Base-by-base conservation (phyloP, 2,888 invertebrate species). In the Spisula solida region DNA sequence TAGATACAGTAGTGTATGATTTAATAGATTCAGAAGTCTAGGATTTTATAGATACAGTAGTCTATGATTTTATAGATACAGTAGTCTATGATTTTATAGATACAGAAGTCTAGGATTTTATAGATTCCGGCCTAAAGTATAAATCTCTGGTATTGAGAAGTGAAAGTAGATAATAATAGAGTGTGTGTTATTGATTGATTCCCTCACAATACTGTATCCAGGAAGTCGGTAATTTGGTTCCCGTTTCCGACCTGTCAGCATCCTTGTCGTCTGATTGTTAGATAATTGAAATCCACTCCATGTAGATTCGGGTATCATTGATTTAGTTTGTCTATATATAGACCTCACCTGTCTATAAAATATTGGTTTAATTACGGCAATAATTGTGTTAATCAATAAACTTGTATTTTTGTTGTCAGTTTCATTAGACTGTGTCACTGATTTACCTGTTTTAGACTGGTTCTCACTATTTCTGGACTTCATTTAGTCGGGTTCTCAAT, bases 111-210 rank as follows among this genome's bases (percentile, higher is more conserved):
- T 41, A 41, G 41, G 41, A 41, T 2, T 41, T 41, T 41, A 41
- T 41, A 41, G 41, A 41, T 8, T 41, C 41, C 41, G 8, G 41
- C n/a, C 18, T 25, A n/a, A 66, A 12, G 6, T 2, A 56, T 56
- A 25, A n/a, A 25, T 25, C n/a, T 66, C 25, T 8, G 4, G 8
- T 66, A 25, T 20, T 25, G n/a, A 25, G 75, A 34, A 75, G 31
- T 75, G 75, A 75, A 75, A 55, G 81, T 55, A 51, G 41, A 16
- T 18, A 47, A 41, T 41, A 8, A 41, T 41, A 41, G 41, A 41
- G 8, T 66, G n/a, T 66, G 25, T 25, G 60, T 66, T 66, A 10
- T 66, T 25, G 47, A 51, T 81, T 81, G 55, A 48, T 81, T 81
- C 6, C 41, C 41, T 41, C 41, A 5, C 25, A 31, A 14, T 51